phyloP scores from a whole-genome alignment of 2,888 invertebrate species.

The Hirtodrosophila duncani region DNA sequence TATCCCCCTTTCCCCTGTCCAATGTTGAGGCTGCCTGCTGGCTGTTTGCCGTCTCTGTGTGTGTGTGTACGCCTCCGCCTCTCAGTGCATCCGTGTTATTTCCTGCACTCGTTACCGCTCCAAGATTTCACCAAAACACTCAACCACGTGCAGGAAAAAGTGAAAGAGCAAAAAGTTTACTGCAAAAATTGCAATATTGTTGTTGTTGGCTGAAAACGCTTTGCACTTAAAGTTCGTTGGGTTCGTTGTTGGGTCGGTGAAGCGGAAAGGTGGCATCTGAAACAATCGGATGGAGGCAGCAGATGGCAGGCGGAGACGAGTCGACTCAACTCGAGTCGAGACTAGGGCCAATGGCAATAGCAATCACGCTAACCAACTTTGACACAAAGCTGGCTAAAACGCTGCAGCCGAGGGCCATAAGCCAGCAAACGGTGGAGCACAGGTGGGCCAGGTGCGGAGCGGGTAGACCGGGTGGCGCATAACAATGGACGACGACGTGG shows the following conservation, averaged over 20 bases:
- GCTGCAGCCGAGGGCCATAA: conserved; percentile 28
- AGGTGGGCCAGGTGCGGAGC: background rate
- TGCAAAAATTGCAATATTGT: conserved; percentile 46
- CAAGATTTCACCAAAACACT: conserved; percentile 30
- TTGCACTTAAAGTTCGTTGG: conserved; percentile 64
- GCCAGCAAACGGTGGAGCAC: background rate
- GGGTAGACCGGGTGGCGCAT: conserved; percentile 7
- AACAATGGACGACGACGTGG: conserved; percentile 47
- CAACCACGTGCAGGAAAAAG: conserved; percentile 27
- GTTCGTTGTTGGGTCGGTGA: conserved; percentile 42
- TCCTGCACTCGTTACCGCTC: conserved; percentile 44
- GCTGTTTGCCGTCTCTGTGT: background rate
- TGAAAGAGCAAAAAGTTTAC: conserved; percentile 67
- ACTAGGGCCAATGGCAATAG: conserved; percentile 23
- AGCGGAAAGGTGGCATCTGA: conserved; percentile 57
- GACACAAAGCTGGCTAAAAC: conserved; percentile 65
- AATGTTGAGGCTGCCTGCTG: too few species aligned
- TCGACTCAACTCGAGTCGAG: too few species aligned
- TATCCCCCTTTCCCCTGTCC: background rate
- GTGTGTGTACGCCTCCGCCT: background rate
- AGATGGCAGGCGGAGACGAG: background rate
- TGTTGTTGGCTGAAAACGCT: conserved; percentile 44
- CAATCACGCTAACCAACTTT: conserved; percentile 69
- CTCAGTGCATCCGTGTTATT: conserved; percentile 34
- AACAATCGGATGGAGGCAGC: conserved; percentile 23